Conservation (phyloP, 2,797 vertebrate species). For the Phyllotis vaccarum region DNA sequence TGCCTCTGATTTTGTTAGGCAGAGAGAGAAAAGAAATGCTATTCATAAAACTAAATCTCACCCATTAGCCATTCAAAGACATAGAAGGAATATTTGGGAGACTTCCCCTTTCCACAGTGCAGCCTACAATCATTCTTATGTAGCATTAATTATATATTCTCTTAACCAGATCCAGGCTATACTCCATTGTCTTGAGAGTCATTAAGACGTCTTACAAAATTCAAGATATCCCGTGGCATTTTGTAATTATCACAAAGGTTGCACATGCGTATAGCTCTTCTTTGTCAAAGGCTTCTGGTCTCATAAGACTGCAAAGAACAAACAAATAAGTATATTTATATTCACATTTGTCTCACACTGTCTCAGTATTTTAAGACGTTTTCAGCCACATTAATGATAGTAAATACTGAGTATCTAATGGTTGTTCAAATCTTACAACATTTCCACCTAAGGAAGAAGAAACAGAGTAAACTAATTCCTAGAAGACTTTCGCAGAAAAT, state of each 20-base stretch:
- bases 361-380: conserved; percentile 74
- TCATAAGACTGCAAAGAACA: conserved; percentile 51
- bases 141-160: conserved; percentile 74
- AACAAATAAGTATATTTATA: conserved; percentile 43
- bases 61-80: conserved; percentile 67
- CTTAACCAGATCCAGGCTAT: conserved; percentile 71
- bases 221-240: conserved; percentile 71
- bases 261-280: conserved; percentile 40
- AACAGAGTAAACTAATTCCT: conserved; percentile 59
- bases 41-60: conserved; percentile 77
- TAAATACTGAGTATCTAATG: neutral
- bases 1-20: neutral
- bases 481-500: conserved; percentile 29
- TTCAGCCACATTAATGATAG: conserved; percentile 52
- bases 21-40: conserved; percentile 24
- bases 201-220: conserved; percentile 82
- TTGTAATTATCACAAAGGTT: conserved; percentile 79
- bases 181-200: conserved; percentile 74
- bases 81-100: conserved; percentile 73
- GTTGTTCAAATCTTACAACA: neutral
- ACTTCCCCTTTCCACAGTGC: conserved; percentile 55
- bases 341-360: conserved; percentile 44
- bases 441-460: conserved; percentile 70
- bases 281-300: conserved; percentile 34
- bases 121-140: conserved; percentile 80